These are phyloP conservation scores for Cossypha caffra DNA, from an alignment of 2,797 vertebrate species.

Conservation along the genomic window DNA sequence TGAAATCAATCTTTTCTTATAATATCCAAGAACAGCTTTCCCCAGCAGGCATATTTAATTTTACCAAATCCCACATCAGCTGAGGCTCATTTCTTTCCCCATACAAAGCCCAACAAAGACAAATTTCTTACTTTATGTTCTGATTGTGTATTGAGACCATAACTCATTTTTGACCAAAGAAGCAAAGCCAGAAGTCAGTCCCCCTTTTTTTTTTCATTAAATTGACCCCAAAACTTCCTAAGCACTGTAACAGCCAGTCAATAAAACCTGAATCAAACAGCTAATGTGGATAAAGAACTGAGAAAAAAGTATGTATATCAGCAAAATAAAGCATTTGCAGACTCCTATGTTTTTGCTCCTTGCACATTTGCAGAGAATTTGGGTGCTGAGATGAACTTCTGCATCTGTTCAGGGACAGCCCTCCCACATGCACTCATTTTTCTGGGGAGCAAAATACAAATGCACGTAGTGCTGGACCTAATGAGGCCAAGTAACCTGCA, in stretches of 20 bases:
- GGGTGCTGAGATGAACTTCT: not conserved
- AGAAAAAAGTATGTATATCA: not conserved
- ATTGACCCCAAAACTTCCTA: not conserved
- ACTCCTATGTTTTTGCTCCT: not conserved
- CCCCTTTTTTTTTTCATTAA: not conserved
- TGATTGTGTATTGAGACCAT: not conserved
- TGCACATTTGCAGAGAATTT: not conserved
- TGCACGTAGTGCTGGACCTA: not conserved
- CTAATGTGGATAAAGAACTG: not conserved
- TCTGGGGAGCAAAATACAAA: not conserved
- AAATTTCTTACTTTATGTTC: slow-evolving; percentile 17
- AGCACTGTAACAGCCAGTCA: not conserved
- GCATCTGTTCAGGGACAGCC: not conserved
- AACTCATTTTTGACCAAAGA: not conserved
- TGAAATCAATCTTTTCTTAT: slow-evolving; percentile 36
- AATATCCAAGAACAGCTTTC: slow-evolving; percentile 36
- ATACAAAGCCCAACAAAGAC: slow-evolving; percentile 2
- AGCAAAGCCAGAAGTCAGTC: not conserved
- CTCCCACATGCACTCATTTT: rapidly evolving
- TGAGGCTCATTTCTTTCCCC: slow-evolving; percentile 4
- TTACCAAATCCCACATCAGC: slow-evolving; percentile 12
- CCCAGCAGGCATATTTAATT: slow-evolving; percentile 27
- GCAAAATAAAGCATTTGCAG: not conserved
- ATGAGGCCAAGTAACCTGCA: not conserved
- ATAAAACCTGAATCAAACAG: not conserved